Conservation (phyloP, 2,797 vertebrate genomes). For the Lepus townsendii region DNA sequence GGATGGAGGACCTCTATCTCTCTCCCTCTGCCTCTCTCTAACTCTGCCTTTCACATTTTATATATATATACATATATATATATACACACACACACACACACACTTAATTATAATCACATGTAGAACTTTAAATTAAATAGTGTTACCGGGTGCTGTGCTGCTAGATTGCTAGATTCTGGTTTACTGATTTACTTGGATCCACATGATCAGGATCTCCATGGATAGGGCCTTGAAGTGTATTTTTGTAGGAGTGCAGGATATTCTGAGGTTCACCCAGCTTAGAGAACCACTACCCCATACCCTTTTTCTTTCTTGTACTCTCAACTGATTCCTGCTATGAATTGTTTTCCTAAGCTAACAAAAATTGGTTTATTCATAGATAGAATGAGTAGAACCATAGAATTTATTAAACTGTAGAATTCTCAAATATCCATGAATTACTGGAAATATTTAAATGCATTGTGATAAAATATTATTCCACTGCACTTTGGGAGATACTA, state of each 20-base stretch:
- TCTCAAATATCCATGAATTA: constrained; percentile 74
- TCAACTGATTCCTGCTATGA: neutral
- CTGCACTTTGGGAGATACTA: constrained; percentile 79
- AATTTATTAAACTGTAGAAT: constrained; percentile 78
- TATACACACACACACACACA: too few species aligned
- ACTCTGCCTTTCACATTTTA: too few species aligned
- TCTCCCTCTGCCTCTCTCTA: too few species aligned
- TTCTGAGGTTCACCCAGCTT: neutral
- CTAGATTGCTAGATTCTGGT: neutral
- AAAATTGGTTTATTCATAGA: neutral
- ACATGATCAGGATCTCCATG: neutral
- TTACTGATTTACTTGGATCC: constrained; percentile 17
- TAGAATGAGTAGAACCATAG: neutral
- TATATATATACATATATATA: too few species aligned
- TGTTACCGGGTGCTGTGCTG: neutral
- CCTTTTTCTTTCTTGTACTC: neutral
- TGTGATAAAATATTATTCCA: constrained; percentile 82
- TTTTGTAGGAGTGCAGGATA: constrained; percentile 16
- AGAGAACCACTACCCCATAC: neutral
- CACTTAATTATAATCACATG: neutral
- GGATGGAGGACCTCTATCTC: too few species aligned
- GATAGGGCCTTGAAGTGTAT: neutral
- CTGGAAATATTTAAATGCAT: constrained; percentile 83
- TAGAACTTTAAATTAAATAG: neutral
- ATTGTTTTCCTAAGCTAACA: neutral